Evolutionary conservation across 2,888 invertebrate genomes (phyloP).

Genomic region (Ellobium chinense): DNA sequence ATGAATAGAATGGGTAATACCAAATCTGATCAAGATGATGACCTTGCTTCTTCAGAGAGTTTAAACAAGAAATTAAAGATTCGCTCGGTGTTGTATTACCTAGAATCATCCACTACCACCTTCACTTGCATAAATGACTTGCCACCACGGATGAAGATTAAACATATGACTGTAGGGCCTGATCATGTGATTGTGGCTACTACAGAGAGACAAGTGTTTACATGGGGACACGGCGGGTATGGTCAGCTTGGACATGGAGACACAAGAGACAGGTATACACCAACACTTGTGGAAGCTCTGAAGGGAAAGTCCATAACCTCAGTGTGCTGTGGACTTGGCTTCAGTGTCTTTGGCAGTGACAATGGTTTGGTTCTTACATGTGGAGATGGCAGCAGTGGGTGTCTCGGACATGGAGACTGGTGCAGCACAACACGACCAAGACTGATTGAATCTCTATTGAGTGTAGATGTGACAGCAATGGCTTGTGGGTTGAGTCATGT

Average conservation of each 20-base stretch:
- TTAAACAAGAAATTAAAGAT: conserved; percentile 63
- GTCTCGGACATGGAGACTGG: conserved; percentile 85
- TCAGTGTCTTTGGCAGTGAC: conserved; percentile 85
- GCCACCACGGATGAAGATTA: conserved; percentile 75
- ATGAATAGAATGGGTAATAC: conserved; percentile 67
- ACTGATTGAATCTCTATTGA: conserved; percentile 81
- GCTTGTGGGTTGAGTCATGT: conserved; percentile 84
- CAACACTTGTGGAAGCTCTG: conserved; percentile 83
- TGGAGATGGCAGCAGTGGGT: conserved; percentile 84
- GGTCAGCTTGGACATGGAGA: conserved; percentile 84
- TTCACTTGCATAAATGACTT: conserved; percentile 70
- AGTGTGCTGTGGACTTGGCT: conserved; percentile 84
- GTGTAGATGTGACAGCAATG: conserved; percentile 83
- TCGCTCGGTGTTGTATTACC: conserved; percentile 77
- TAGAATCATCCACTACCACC: conserved; percentile 69
- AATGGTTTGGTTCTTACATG: conserved; percentile 86
- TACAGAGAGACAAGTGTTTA: conserved; percentile 83
- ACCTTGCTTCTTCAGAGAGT: conserved; percentile 59
- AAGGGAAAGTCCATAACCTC: conserved; percentile 83
- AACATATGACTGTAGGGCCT: conserved; percentile 78
- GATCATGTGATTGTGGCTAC: conserved; percentile 79
- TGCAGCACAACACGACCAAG: conserved; percentile 82
- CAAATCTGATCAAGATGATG: conserved; percentile 71
- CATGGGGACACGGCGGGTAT: conserved; percentile 85
- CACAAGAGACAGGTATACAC: conserved; percentile 80